Evolutionary conservation across 2,888 invertebrate species (phyloP), one percentile per base, ranked within the genome.

Genomic region (Apomyelois bistriatella): DNA sequence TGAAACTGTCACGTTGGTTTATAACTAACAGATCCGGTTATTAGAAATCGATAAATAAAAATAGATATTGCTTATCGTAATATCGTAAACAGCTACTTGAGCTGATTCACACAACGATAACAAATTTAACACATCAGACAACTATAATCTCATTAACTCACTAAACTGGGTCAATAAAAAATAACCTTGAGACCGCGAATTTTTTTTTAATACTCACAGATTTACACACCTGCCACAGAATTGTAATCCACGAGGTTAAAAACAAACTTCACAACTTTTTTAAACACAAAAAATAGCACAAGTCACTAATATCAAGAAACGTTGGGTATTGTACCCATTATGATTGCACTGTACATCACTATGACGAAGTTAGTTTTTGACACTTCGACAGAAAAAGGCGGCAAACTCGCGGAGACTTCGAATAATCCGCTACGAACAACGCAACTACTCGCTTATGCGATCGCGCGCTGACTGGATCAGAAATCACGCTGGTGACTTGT

Each of bases 381-480:
- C 64, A 58, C 65, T 70, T 64, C 63, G 66, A 66, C 60, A 65
- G 57, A 73, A 60, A 70, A 73, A 64, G 64, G 74, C 71, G 68
- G 62, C 61, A 52, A 72, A 70, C 64, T 70, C 66, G 60, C 65
- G 65, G 60, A 53, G 54, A 42, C 42, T 49, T 43, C 50, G 53
- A 52, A 54, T 53, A 46, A 53, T 13, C 50, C 58, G 48, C 16
- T 52, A 52, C 54, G 41, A 36, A n/a, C 56, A 28, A 58, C 53
- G 69, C 76, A 57, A 58, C 63, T 56, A 38, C 52, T 47, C 55
- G 56, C 35, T 55, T 62, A 74, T 70, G 73, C 80, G 66, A 64
- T 65, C 66, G 73, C 75, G 72, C 78, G 80, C 80, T 67, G 70
- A 84, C 85, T 85, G 74, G 70, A 40, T 46, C 32, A 32, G 32